Base-by-base conservation (phyloP, 2,797 vertebrate species). In the Mormyrops attenuatus region DNA sequence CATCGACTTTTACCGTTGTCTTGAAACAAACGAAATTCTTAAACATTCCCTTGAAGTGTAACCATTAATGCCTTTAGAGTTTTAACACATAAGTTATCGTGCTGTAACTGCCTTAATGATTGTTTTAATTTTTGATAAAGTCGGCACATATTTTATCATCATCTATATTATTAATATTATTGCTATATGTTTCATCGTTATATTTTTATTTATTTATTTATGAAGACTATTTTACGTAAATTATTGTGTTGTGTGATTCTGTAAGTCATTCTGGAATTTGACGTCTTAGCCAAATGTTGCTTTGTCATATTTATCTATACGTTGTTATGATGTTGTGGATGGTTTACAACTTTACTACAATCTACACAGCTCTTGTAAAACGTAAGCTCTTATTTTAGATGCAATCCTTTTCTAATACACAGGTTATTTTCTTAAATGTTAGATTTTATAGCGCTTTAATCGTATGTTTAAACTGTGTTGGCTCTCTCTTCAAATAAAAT, bases 381-480 rank as follows among this genome's bases (percentile, higher is more conserved):
- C 97, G 90, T 95, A 96, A 97, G 97, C 97, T 98, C 97, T 99
- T 98, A 96, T 95, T 96, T 97, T 99, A 99, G 97, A 99, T 97
- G 97, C 98, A 98, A 98, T 97, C 97, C 97, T 97, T 99, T 99
- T 99, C 96, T 99, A 98, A 85, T 97, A 97, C 97, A 99, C 97
- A 97, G 94, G 95, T 98, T 99, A 99, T 99, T 99, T 99, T 99
- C 97, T 96, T 98, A 99, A 97, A 97, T 98, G 98, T 99, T 98
- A 97, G 98, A 97, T 98, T 99, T 98, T 98, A 97, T 98, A 98
- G 97, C 97, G 98, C 98, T 98, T 98, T 97, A 92, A 97, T 97
- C 98, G 98, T 98, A 98, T 96, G 97, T 98, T 98, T 97, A 96
- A 94, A 98, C 96, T 96, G 97, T 98, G 97, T 97, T 97, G 98